Base-by-base conservation (phyloP, 2,113 vertebrate species). In the Trogon surrucura region DNA sequence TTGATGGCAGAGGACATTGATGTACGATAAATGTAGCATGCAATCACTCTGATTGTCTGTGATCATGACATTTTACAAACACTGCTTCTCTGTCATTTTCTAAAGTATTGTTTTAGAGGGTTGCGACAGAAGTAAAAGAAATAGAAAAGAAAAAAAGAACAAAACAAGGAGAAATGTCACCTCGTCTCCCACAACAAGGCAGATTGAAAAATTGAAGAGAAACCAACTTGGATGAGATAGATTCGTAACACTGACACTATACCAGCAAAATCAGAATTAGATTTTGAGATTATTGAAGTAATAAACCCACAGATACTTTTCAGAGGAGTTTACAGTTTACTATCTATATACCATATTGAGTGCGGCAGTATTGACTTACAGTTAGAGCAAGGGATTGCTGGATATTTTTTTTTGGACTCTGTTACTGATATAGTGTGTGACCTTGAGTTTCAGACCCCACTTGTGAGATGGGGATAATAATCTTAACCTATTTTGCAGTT, bases 31-130 rank as follows among this genome's bases (percentile, higher is more conserved):
- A 97, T 94, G 95, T 93, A 97, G 94, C 93, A 96, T 95, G 91
- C 96, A 96, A 89, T 95, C 92, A 89, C 86, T 93, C 89, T 88
- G 95, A 97, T 96, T 95, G 95, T 77, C 97, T 95, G 94, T 96
- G 95, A 97, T 97, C 93, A 65, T 97, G 96, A 96, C 97, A 98
- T 98, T 98, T 98, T 85, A 97, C 95, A 96, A 96, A 93, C 84
- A 30, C 72, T 93, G 86, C 96, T 97, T 97, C 86, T 93, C 96
- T 97, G 97, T 98, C 97, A 97, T 97, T 97, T 98, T 92, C 91
- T 96, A 97, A 98, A 97, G 92, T 89, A 93, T 97, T 97, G 93
- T 96, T 97, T 94, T 83, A 85, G 87, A 94, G 82, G 89, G 90
- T 93, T 96, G 77, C 95, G 96, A 91, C 96, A 97, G 95, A 96